Evolutionary conservation across 2,113 vertebrate species (phyloP).

Genomic region (Colius striatus): DNA sequence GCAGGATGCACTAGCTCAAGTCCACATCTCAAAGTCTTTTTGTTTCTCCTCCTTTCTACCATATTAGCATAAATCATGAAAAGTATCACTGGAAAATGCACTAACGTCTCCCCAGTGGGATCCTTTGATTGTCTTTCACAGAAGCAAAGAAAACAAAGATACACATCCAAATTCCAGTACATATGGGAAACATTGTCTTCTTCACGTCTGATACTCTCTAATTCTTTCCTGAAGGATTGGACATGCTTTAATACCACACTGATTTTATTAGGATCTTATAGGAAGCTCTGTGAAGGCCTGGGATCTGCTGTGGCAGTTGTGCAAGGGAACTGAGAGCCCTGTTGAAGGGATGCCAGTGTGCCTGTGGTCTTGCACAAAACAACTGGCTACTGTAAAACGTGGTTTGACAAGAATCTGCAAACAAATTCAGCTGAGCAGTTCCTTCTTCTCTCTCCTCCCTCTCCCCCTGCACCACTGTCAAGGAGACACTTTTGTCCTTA

Average conservation of each 20-base stretch:
- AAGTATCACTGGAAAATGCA: background rate
- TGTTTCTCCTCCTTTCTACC: background rate
- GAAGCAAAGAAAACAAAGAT: background rate
- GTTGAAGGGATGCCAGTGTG: background rate
- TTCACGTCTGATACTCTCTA: background rate
- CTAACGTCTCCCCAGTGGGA: background rate
- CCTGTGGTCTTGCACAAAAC: accelerated
- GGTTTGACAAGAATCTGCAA: background rate
- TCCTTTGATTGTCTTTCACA: background rate
- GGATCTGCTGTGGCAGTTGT: accelerated
- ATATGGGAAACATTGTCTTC: background rate
- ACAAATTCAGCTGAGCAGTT: background rate
- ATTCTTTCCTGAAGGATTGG: background rate
- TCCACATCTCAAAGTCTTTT: background rate
- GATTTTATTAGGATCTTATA: background rate
- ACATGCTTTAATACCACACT: background rate
- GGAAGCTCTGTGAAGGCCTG: background rate
- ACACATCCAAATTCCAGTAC: background rate
- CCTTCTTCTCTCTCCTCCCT: background rate
- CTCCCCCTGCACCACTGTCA: background rate
- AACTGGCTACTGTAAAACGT: background rate
- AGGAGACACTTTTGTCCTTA: background rate
- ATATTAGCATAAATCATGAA: background rate
- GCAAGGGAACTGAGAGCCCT: background rate
- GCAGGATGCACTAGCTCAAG: background rate